Conservation (phyloP, 2,797 vertebrate genomes). For the Squalus acanthias region DNA sequence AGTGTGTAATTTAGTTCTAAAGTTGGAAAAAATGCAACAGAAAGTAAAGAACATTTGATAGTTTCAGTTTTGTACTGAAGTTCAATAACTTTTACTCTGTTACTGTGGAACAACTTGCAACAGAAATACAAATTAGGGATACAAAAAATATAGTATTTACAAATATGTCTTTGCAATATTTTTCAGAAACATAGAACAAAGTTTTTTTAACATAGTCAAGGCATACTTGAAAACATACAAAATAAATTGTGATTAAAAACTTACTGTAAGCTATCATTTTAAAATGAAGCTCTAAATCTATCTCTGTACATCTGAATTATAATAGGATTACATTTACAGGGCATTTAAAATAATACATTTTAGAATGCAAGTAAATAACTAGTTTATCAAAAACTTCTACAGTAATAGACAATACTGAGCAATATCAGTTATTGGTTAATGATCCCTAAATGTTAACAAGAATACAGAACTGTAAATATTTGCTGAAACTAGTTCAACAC, state of each 20-base stretch:
- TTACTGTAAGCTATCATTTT: background rate
- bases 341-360: background rate
- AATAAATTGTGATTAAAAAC: slow-evolving; percentile 16
- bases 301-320: background rate
- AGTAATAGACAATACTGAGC: background rate
- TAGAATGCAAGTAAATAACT: background rate
- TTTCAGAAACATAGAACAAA: background rate
- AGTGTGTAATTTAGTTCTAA: background rate
- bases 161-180: background rate
- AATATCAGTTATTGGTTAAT: slow-evolving; percentile 3
- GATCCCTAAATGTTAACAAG: background rate
- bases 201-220: background rate
- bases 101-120: background rate
- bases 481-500: background rate
- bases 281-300: background rate
- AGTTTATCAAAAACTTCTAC: background rate
- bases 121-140: background rate
- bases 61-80: background rate
- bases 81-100: slow-evolving; percentile 22
- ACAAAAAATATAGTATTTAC: slow-evolving; percentile 31
- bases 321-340: background rate
- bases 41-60: background rate
- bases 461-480: background rate
- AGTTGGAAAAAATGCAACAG: background rate
- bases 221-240: background rate